Percentiles rank a stretch among this genome's conserved stretches.
Evolutionary conservation across 2,113 vertebrate genomes (phyloP).

Genomic region (Marcusenius ussheri): DNA sequence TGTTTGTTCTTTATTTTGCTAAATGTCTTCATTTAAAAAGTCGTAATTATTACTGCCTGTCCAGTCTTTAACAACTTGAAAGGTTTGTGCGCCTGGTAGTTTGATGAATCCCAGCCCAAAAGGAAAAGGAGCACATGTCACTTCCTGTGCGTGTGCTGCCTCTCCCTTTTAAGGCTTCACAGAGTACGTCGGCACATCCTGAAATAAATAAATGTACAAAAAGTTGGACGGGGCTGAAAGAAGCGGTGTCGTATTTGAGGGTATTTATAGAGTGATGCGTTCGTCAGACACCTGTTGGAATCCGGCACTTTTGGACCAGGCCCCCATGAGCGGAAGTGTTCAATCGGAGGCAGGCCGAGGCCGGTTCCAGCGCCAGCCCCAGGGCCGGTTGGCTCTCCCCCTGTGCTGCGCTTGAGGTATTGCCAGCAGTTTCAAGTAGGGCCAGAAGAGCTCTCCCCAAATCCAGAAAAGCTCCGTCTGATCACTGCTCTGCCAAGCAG

Average conservation of each 20-base stretch:
- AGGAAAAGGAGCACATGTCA: not conserved
- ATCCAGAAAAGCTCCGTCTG: conserved; percentile 42
- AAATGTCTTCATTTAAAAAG: not conserved
- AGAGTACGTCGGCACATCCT: not conserved
- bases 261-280: conserved; percentile 47
- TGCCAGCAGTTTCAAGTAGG: conserved; percentile 61
- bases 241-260: conserved; percentile 35
- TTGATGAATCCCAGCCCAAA: not conserved
- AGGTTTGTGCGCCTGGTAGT: not conserved
- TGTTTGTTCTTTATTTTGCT: not conserved
- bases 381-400: conserved; percentile 9
- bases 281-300: conserved; percentile 50
- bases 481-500: conserved; percentile 37
- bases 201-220: not conserved
- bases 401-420: conserved; percentile 2
- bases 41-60: not conserved
- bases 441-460: conserved; percentile 39
- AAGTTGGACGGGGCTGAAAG: conserved; percentile 12
- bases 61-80: not conserved
- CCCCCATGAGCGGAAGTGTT: conserved; percentile 47
- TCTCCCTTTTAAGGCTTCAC: not conserved
- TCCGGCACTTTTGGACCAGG: conserved; percentile 34
- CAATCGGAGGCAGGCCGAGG: conserved; percentile 39
- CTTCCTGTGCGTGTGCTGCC: conserved; percentile 1
- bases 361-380: conserved; percentile 28